Evolutionary conservation across 2,797 vertebrate genomes (phyloP).

Genomic region (Siniperca obscura): DNA sequence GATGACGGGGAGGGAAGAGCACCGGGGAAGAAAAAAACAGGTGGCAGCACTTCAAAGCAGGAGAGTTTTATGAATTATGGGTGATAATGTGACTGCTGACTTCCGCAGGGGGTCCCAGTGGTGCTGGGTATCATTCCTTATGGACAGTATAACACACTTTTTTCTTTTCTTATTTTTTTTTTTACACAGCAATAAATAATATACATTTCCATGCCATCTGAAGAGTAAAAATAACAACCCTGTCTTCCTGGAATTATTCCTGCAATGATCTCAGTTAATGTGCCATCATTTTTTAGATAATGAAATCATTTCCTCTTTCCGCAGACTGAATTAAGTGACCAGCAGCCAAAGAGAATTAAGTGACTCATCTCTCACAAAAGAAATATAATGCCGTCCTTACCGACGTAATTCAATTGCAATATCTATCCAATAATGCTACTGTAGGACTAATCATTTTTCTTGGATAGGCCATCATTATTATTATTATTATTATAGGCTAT

Average conservation of each 20-base stretch:
- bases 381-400: conserved; percentile 62
- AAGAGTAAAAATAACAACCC: conserved; percentile 51
- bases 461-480: conserved; percentile 43
- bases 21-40: conserved; percentile 61
- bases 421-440: conserved; percentile 58
- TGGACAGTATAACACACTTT: conserved; percentile 49
- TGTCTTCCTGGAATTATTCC: conserved; percentile 62
- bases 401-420: conserved; percentile 65
- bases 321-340: conserved; percentile 68
- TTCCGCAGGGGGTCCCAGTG: conserved; percentile 61
- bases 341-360: conserved; percentile 69
- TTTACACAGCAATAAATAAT: conserved; percentile 66
- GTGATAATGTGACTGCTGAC: conserved; percentile 68
- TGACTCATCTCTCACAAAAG: conserved; percentile 69
- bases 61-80: conserved; percentile 73
- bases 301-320: conserved; percentile 63
- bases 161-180: conserved; percentile 19
- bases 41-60: conserved; percentile 76
- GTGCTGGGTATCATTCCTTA: conserved; percentile 71
- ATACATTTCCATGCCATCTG: conserved; percentile 45
- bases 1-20: conserved; percentile 37
- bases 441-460: conserved; percentile 41
- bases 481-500: conserved; percentile 18
- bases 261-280: conserved; percentile 64
- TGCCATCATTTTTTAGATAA: conserved; percentile 66